A percentile compares a stretch with the other conserved stretches of the same genome.
Conservation (phyloP, 37 sponge, comb jelly and placozoan genomes). For the Aphrocallistes beatrix region DNA sequence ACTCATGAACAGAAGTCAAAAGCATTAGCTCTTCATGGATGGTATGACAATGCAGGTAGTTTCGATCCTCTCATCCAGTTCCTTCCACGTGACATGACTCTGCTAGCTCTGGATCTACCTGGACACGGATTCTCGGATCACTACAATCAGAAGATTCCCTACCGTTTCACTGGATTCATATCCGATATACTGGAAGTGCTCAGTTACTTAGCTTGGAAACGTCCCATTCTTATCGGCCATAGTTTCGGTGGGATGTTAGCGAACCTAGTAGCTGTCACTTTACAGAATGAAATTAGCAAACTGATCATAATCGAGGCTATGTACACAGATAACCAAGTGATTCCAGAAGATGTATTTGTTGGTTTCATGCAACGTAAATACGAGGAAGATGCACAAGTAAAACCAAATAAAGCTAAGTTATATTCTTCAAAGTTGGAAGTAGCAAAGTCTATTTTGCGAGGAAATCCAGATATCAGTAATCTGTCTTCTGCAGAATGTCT, state of each 20-base stretch:
- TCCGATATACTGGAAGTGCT: neutral
- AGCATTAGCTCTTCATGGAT: neutral
- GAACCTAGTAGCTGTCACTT: neutral
- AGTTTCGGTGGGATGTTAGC: neutral
- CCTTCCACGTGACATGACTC: neutral
- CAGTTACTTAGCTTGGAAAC: neutral
- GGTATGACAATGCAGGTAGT: neutral
- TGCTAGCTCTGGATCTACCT: too few species aligned
- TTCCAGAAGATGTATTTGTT: neutral
- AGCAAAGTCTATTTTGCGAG: neutral
- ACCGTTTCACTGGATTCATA: neutral
- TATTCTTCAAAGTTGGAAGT: neutral
- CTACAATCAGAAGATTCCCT: neutral
- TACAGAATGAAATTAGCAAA: neutral
- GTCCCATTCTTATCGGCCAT: neutral
- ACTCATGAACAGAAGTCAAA: neutral
- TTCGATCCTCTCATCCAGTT: neutral
- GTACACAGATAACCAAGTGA: neutral
- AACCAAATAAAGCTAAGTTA: neutral
- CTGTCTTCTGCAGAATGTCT: neutral
- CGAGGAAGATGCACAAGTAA: neutral
- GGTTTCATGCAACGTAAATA: neutral
- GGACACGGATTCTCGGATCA: constrained; percentile 12
- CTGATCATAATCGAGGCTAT: neutral
- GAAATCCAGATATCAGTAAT: neutral